Conservation (phyloP, 2,113 vertebrate genomes). For the Ailuropoda melanoleuca region DNA sequence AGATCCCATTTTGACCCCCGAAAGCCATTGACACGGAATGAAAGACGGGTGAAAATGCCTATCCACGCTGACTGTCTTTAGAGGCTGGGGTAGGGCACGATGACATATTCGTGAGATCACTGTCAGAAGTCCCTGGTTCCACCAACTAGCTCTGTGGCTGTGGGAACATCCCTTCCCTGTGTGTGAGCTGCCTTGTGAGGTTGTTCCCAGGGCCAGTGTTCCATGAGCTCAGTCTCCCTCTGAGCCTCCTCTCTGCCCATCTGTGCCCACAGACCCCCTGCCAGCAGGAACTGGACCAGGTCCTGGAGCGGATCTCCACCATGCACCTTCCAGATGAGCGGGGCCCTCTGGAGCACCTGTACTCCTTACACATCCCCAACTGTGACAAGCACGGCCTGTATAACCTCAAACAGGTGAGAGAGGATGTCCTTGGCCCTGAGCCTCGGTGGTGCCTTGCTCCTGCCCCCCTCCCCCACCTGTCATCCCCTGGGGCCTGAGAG, state of each 20-base stretch:
- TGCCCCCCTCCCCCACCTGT: accelerated
- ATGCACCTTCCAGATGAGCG: conserved; percentile 94
- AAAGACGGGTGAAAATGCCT: background rate
- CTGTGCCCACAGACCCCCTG: conserved; percentile 88
- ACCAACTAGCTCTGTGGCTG: background rate
- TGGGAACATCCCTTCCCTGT: background rate
- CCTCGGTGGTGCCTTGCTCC: background rate
- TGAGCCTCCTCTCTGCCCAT: background rate
- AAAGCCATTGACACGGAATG: background rate
- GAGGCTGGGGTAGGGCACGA: background rate
- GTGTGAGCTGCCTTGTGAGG: too few relatives aligned
- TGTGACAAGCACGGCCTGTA: conserved; percentile 95
- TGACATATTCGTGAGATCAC: background rate
- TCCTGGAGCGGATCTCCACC: conserved; percentile 94
- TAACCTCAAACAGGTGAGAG: conserved; percentile 95
- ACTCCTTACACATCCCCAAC: conserved; percentile 95
- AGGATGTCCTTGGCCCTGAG: accelerated
- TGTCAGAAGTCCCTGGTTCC: background rate
- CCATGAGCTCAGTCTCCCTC: background rate
- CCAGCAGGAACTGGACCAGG: conserved; percentile 93
- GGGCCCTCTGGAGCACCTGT: conserved; percentile 94
- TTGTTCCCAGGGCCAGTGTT: background rate
- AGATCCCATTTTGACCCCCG: background rate
- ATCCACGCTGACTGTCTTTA: background rate
- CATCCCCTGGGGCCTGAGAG: background rate